Base-by-base conservation (phyloP, 2,113 vertebrate species). In the Aegotheles bennettii region DNA sequence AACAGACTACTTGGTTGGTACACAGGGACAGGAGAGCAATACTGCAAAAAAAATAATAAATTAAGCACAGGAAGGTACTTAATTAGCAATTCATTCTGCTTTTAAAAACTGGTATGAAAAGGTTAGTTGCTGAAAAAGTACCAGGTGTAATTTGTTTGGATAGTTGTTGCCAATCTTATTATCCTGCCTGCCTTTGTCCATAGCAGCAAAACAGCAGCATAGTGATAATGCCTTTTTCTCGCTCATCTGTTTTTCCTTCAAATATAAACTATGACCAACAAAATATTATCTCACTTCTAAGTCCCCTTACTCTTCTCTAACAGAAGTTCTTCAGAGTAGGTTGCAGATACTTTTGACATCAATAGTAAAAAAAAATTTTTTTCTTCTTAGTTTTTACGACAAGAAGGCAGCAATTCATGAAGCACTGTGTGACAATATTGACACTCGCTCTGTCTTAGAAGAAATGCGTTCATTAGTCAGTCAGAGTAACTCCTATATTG, bases 381-480 rank as follows among this genome's bases (percentile, higher is more conserved):
- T 79, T 83, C 18, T 84, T 84, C 81, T 65, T 93, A 99, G 99
- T 85, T 99, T 99, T 96, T 98, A 96, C 1, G 96, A 98, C 80
- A 99, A 96, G 98, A 99, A 99, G 97, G 82, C 94, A 1, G 96
- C 97, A 2, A 89, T 99, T 21, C 99, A 99, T 6, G 97, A 96
- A 87, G 99, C 99, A 2, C 97, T 99, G 82, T 99, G 99, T 53
- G 99, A 99, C 92, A 99, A 99, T 64, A 73, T 99, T 23, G 99
- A 99, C 97, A 99, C 99, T 1, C 99, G 99, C 78, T 95, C 98
- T 0, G 98, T 96, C 79, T 86, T 99, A 98, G 99, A 99, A 92
- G 99, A 99, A 94, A 98, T 99, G 98, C 98, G 99, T 16, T 95
- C 98, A 0, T 97, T 99, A 71, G 98, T 99, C 67, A 86, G 98